phyloP scores from a whole-genome alignment of 2,113 vertebrate genomes.

The Nothobranchius kuhntae region DNA sequence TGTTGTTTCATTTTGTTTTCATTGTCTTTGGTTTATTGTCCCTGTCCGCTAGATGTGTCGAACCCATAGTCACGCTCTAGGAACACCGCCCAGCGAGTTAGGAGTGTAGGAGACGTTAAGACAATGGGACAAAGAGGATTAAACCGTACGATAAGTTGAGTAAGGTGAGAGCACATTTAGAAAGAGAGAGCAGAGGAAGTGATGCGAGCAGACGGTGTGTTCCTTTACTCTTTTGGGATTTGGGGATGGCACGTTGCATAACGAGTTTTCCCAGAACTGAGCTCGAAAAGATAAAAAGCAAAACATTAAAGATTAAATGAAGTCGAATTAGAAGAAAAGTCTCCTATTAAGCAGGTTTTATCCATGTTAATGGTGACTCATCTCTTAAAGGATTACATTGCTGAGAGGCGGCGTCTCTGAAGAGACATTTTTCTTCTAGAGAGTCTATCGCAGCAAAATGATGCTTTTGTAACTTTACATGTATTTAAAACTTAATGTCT shows the following conservation, averaged over 20 bases:
- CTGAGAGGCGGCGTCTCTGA: not conserved
- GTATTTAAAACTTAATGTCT: not conserved
- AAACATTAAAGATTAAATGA: not conserved
- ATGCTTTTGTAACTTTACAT: not conserved
- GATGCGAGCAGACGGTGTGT: slow-evolving; percentile 1
- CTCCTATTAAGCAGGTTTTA: not conserved
- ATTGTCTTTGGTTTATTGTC: not conserved
- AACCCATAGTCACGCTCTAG: slow-evolving; percentile 1
- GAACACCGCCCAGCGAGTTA: slow-evolving; percentile 22
- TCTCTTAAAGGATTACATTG: not conserved
- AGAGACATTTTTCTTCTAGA: too few species aligned
- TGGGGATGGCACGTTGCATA: slow-evolving; percentile 15
- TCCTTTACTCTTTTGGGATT: slow-evolving; percentile 11
- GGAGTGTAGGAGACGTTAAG: slow-evolving; percentile 8
- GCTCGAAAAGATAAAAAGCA: slow-evolving; percentile 1
- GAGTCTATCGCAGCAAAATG: not conserved
- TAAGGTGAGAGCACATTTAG: not conserved
- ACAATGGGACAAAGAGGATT: slow-evolving; percentile 15
- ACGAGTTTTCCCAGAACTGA: slow-evolving; percentile 36
- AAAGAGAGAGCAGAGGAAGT: not conserved
- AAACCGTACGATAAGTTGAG: slow-evolving; percentile 7
- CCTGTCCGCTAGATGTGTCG: slow-evolving; percentile 3
- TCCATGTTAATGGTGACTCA: not conserved
- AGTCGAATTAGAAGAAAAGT: not conserved
- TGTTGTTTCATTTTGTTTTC: not conserved